Conservation (phyloP, 2,797 vertebrate species). For the Columba guinea region DNA sequence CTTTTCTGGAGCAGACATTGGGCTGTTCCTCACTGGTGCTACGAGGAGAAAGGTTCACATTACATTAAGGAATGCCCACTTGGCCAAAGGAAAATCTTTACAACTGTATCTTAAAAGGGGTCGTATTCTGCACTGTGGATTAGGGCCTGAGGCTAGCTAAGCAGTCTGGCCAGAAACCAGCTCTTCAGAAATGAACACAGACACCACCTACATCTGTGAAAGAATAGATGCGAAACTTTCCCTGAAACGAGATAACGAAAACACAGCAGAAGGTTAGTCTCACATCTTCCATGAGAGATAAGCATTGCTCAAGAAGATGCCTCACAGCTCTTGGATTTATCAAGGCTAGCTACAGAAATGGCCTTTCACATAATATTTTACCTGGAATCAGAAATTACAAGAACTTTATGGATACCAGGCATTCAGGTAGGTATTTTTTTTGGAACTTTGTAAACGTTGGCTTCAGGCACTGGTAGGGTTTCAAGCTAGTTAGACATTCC, state of each 20-base stretch:
- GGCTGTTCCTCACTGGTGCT: neutral
- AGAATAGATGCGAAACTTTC: neutral
- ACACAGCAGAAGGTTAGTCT: neutral
- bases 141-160: neutral
- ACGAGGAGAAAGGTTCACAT: neutral
- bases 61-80: neutral
- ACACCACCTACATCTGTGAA: neutral
- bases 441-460: conserved; percentile 11
- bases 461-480: conserved; percentile 5
- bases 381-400: conserved; percentile 43
- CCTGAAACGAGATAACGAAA: neutral
- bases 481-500: conserved; percentile 13
- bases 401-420: conserved; percentile 8
- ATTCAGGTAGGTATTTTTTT: conserved; percentile 30
- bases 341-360: neutral
- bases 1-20: neutral
- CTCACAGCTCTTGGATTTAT: conserved; percentile 6
- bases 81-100: neutral
- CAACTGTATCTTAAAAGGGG: neutral
- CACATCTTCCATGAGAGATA: neutral
- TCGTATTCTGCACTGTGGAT: neutral
- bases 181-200: neutral
- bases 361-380: conserved; percentile 30
- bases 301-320: neutral
- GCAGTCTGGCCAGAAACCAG: conserved; percentile 4